These are phyloP conservation scores for Drosophila mercatorum DNA, from an alignment of 2,888 invertebrate genomes.

Conservation along the genomic window DNA sequence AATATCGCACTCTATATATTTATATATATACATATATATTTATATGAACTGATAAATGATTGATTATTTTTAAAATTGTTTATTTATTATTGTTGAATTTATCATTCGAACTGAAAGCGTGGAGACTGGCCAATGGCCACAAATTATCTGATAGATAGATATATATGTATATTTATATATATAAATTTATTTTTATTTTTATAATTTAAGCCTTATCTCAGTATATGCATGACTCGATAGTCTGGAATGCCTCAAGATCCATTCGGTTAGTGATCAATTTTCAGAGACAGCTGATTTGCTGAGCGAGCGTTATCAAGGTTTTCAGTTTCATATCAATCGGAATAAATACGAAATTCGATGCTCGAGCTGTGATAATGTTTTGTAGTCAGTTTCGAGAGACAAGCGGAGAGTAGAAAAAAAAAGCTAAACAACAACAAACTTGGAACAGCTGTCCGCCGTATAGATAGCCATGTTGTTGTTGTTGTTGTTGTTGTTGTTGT, in stretches of 20 bases:
- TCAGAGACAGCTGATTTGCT: constrained; percentile 35
- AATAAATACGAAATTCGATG: constrained; percentile 73
- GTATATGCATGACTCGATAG: constrained; percentile 23
- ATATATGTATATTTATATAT: not conserved
- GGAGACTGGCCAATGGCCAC: not conserved
- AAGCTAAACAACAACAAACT: constrained; percentile 40
- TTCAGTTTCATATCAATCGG: constrained; percentile 50
- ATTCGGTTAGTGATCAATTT: constrained; percentile 20
- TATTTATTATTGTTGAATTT: not conserved
- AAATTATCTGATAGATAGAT: not conserved
- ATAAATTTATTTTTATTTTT: not conserved
- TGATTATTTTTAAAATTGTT: constrained; percentile 1
- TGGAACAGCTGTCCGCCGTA: constrained; percentile 67
- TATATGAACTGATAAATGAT: not conserved
- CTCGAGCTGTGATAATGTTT: constrained; percentile 67
- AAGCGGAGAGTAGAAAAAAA: constrained; percentile 34
- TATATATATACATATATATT: not conserved
- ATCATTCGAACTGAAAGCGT: not conserved
- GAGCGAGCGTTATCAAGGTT: constrained; percentile 32
- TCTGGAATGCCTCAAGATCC: constrained; percentile 37
- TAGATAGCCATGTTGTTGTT: constrained; percentile 39
- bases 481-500: constrained; percentile 54
- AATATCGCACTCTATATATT: not conserved
- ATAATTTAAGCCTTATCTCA: constrained; percentile 4
- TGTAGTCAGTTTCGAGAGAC: constrained; percentile 66